A percentile compares a stretch with the other conserved stretches of the same genome.
These are phyloP conservation scores for Ptychoptera contaminata DNA, from an alignment of 2,888 invertebrate genomes.

Conservation along the genomic window DNA sequence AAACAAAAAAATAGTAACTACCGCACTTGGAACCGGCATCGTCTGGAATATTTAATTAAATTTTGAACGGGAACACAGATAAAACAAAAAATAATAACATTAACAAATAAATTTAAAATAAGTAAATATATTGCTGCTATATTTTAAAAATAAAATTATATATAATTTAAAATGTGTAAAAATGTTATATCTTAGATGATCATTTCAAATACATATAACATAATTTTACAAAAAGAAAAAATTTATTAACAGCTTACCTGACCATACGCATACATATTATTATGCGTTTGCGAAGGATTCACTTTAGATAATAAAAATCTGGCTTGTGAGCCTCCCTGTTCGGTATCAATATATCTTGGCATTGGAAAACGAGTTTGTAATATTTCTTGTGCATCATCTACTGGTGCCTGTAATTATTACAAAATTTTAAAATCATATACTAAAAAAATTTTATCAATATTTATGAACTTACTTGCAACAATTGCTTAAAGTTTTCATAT, in stretches of 20 bases:
- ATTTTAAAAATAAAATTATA: neutral
- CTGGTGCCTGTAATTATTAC: constrained; percentile 55
- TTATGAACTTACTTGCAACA: constrained; percentile 37
- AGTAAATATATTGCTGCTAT: neutral
- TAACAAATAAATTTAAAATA: constrained; percentile 33
- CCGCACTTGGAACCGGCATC: constrained; percentile 54
- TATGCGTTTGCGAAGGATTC: constrained; percentile 99
- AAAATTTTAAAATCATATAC: neutral
- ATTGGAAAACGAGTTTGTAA: constrained; percentile 93
- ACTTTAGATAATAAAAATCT: constrained; percentile 97
- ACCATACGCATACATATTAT: constrained; percentile 94
- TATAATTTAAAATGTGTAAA: neutral
- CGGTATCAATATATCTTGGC: constrained; percentile 97
- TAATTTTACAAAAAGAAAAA: constrained; percentile 6
- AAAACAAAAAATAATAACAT: constrained; percentile 22
- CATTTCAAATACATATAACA: neutral
- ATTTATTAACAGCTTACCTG: constrained; percentile 33
- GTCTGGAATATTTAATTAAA: constrained; percentile 33
- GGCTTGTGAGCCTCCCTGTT: constrained; percentile 98
- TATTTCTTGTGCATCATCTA: constrained; percentile 95
- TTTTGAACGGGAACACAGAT: constrained; percentile 12
- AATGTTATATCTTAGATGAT: neutral
- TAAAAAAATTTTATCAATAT: neutral
- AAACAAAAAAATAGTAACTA: constrained; percentile 39
- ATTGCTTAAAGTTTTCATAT: constrained; percentile 93